phyloP scores from a whole-genome alignment of 1,140 invertebrate species.

The Hylaeus volcanicus region DNA sequence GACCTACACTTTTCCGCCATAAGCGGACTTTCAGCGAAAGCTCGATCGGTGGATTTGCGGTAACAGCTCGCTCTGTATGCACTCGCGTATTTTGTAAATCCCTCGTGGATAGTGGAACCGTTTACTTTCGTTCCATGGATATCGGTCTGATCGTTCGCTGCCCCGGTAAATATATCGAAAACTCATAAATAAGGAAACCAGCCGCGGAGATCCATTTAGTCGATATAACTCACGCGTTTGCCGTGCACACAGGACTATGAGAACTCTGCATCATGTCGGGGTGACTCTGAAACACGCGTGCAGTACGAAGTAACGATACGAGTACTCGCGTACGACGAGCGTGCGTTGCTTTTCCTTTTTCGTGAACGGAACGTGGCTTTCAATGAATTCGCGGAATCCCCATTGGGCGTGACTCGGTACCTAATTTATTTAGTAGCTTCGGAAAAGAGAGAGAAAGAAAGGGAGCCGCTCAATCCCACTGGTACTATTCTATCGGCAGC shows the following conservation, averaged over 20 bases:
- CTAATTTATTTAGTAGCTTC: conserved; percentile 67
- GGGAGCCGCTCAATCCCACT: conserved; percentile 29
- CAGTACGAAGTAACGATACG: background rate
- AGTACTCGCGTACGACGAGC: too few species aligned
- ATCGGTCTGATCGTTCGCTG: background rate
- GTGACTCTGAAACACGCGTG: too few species aligned
- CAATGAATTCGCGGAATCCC: conserved; percentile 41
- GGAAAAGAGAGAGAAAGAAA: conserved; percentile 56
- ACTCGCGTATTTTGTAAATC: conserved; percentile 35
- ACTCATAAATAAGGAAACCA: conserved; percentile 20
- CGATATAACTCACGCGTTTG: background rate
- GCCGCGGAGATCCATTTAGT: conserved; percentile 10
- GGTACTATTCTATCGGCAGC: conserved; percentile 64
- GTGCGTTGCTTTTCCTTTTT: too few species aligned
- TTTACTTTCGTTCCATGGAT: conserved; percentile 20
- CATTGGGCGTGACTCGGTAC: conserved; percentile 55
- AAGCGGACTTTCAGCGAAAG: conserved; percentile 27
- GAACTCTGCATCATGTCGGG: background rate
- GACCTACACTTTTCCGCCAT: conserved; percentile 12
- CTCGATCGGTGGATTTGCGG: conserved; percentile 45
- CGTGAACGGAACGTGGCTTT: background rate
- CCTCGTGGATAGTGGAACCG: conserved; percentile 12
- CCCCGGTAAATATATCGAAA: conserved; percentile 26
- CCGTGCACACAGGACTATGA: background rate
- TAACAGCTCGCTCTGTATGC: conserved; percentile 40